Base-by-base conservation (phyloP, 2,113 vertebrate species). In the Bubalus kerabau region DNA sequence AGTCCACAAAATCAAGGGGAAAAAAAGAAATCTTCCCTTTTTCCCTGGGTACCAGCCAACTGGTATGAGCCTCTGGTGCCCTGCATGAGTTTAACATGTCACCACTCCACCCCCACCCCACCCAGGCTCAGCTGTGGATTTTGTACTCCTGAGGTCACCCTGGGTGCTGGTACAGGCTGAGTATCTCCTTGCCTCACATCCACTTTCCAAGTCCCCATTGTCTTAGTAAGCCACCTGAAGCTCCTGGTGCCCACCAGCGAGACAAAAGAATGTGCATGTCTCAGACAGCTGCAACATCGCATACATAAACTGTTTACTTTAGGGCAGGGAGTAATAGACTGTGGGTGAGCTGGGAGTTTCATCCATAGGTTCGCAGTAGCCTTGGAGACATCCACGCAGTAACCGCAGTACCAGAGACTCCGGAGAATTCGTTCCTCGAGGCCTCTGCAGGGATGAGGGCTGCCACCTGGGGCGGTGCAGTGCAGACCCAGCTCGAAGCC, bases 171-270 rank as follows among this genome's bases (percentile, higher is more conserved):
- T 24, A 19, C 1, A 30, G 96, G 0, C 56, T 96, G 89, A 96
- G 80, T 4, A 90, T 94, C 94, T 76, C 57, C 10, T 93, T 74
- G 76, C 67, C 88, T 98, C 89, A 24, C 0, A 0, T 89, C 96
- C 93, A 86, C 95, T 90, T 81, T 95, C 97, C 98, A 91, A 67
- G 95, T 32, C 52, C 1, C 48, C 87, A 54, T 48, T 95, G 97
- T 97, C 95, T 98, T 48, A 59, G 92, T 17, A 62, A 52, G 32
- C 36, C 7, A 15, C 28, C 17, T 16, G 91, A 91, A 90, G 56
- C 78, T 50, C 54, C 36, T 6, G 12, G 43, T 92, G 87, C 93
- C 93, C 98, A 87, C 93, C 89, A 40, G 88, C 8, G 24, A 50
- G 90, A 26, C 2, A 0, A 24, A 97, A 95, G 92, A 95, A 98